Base-by-base conservation (phyloP, 2,113 vertebrate genomes). In the Gila orcuttii region DNA sequence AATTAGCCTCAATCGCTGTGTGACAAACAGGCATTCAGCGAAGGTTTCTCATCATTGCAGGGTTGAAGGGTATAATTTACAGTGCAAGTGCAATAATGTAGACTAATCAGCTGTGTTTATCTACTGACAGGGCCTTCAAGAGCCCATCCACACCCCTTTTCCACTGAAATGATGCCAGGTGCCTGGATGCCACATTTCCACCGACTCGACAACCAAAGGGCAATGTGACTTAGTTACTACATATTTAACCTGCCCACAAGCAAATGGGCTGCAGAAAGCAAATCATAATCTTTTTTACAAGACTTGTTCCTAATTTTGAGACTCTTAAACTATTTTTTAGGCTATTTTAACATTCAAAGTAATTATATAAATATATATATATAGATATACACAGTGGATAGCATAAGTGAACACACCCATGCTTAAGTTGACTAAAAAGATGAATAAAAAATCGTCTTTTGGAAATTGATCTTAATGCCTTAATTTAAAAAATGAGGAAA, bases 41-140 rank as follows among this genome's bases (percentile, higher is more conserved):
- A 25, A 62, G 77, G 77, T 45, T 79, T 79, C 23, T 79, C 59
- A 81, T 81, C 59, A 81, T 47, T 64, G 39, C n/a, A 10, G 15
- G 59, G 59, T 81, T 81, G 79, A 47, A 66, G 42, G 36, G 25
- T 81, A 13, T 81, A 47, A 81, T 81, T 80, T 64, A 66, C 66
- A 64, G n/a, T 47, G 73, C 73, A 25, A 75, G 73, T 4, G 73
- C 42, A 75, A 50, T 75, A 50, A 75, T 42, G n/a, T 21, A 62
- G 77, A 77, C 75, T 77, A 77, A 77, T 77, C 75, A 77, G 50
- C 47, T 21, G 50, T 78, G 76, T 78, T 78, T 78, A 74, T 79
- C 21, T 42, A 39, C 55, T 60, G 57, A 59, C 52, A 59, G 6
- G 4, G n/a, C 69, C 42, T 75, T 47, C n/a, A 75, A 75, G 73